Percentiles rank a stretch among this genome's conserved stretches.
Evolutionary conservation across 1,140 invertebrate genomes (phyloP).

Genomic region (Arion vulgaris): DNA sequence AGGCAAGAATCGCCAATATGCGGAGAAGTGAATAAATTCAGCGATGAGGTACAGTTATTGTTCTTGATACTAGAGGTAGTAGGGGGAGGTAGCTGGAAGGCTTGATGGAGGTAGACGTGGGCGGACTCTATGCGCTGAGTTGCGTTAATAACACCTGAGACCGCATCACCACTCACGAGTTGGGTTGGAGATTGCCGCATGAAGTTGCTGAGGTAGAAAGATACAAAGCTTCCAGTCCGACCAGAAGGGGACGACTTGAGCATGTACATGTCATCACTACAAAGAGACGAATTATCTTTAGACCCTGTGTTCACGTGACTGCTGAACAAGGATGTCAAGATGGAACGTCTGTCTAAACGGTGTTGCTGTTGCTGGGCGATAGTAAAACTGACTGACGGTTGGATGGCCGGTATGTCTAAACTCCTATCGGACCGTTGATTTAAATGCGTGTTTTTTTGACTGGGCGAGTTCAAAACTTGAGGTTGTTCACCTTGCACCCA

Average conservation of each 20-base stretch:
- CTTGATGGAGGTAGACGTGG: slow-evolving; percentile 37
- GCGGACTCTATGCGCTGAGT: slow-evolving; percentile 9
- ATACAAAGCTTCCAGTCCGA: not conserved
- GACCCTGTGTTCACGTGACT: not conserved
- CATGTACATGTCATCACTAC: not conserved
- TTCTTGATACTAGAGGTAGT: slow-evolving; percentile 23
- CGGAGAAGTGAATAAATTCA: slow-evolving; percentile 9
- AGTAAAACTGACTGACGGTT: not conserved
- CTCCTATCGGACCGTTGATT: not conserved
- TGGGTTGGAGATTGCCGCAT: not conserved
- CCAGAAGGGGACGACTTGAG: not conserved
- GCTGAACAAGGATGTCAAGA: slow-evolving; percentile 24
- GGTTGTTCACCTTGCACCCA: not conserved
- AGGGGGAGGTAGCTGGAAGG: slow-evolving; percentile 43
- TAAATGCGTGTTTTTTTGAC: not conserved
- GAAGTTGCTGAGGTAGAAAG: slow-evolving; percentile 27
- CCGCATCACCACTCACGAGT: not conserved
- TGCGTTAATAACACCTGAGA: not conserved
- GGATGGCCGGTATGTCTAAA: not conserved
- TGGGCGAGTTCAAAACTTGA: not conserved
- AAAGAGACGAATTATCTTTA: not conserved
- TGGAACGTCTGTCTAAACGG: not conserved
- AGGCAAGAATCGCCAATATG: not conserved
- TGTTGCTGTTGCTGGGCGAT: slow-evolving; percentile 4
- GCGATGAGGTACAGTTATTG: slow-evolving; percentile 34